Conservation (phyloP, 2,888 invertebrate genomes). For the Drosophila melanosoma region DNA sequence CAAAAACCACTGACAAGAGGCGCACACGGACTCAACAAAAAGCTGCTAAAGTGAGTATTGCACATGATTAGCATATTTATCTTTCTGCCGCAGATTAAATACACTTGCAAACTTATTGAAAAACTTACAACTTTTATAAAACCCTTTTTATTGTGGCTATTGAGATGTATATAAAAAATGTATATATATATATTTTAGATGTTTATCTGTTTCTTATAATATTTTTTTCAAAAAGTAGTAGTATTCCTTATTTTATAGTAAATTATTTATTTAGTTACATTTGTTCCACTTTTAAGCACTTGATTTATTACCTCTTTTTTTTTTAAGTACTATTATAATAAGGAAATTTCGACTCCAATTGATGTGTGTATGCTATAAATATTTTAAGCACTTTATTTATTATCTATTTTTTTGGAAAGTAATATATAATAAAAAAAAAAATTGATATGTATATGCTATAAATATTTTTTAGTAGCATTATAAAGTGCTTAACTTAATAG, state of each 20-base stretch:
- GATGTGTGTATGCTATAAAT: neutral
- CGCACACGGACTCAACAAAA: conserved; percentile 82
- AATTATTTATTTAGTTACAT: neutral
- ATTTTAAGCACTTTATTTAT: neutral
- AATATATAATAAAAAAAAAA: too few species aligned
- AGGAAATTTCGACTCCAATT: neutral
- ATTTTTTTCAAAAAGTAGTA: too few species aligned
- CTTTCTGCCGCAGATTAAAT: neutral
- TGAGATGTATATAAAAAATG: neutral
- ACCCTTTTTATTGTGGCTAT: neutral
- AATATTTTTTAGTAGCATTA: neutral
- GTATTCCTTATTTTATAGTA: neutral
- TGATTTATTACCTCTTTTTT: neutral
- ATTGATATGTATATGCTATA: too few species aligned
- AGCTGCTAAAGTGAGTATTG: conserved; percentile 82
- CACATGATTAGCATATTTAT: neutral
- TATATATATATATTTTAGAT: neutral
- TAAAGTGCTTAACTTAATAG: neutral
- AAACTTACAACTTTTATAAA: neutral
- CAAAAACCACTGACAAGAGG: conserved; percentile 69
- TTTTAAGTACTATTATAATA: neutral
- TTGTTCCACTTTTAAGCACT: neutral
- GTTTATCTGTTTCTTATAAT: neutral
- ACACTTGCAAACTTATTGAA: neutral
- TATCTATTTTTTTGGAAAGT: too few species aligned